phyloP scores from a whole-genome alignment of 1,140 invertebrate species.

The Adelges cooleyi region DNA sequence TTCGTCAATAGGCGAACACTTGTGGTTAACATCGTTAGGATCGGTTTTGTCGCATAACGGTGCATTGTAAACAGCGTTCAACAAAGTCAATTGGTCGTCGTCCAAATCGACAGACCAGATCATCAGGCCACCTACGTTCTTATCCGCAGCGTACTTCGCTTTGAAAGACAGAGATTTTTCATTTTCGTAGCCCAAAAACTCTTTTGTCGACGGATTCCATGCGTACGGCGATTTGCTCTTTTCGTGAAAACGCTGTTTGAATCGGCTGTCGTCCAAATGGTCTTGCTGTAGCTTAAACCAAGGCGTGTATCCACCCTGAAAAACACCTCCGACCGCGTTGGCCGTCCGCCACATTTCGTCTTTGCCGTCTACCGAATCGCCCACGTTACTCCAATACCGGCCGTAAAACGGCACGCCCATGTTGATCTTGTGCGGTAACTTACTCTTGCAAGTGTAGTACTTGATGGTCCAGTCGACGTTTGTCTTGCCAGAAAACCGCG shows the following conservation, averaged over 20 bases:
- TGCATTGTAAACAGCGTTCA: constrained; percentile 21
- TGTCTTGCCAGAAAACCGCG: constrained; percentile 31
- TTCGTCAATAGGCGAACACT: constrained; percentile 31
- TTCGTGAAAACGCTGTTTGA: constrained; percentile 27
- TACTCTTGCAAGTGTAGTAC: constrained; percentile 30
- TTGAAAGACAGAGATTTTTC: constrained; percentile 27
- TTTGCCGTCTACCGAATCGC: constrained; percentile 21
- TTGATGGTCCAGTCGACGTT: constrained; percentile 33
- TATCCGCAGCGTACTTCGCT: constrained; percentile 29
- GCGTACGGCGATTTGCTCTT: constrained; percentile 29
- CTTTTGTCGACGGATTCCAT: constrained; percentile 18
- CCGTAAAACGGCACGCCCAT: constrained; percentile 32
- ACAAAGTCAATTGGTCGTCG: constrained; percentile 28
- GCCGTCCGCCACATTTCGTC: constrained; percentile 30
- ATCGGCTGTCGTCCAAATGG: constrained; percentile 9
- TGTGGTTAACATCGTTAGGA: constrained; percentile 29
- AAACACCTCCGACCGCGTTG: constrained; percentile 19
- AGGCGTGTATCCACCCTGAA: constrained; percentile 29
- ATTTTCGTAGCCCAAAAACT: constrained; percentile 31
- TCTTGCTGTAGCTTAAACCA: constrained; percentile 21
- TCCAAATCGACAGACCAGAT: constrained; percentile 32
- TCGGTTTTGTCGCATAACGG: constrained; percentile 18
- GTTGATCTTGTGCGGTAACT: constrained; percentile 30
- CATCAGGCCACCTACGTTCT: constrained; percentile 32
- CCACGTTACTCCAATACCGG: constrained; percentile 31